Percentiles rank a stretch among this genome's conserved stretches.
phyloP scores from a whole-genome alignment of 2,113 vertebrate species.

The Sorex fumeus region DNA sequence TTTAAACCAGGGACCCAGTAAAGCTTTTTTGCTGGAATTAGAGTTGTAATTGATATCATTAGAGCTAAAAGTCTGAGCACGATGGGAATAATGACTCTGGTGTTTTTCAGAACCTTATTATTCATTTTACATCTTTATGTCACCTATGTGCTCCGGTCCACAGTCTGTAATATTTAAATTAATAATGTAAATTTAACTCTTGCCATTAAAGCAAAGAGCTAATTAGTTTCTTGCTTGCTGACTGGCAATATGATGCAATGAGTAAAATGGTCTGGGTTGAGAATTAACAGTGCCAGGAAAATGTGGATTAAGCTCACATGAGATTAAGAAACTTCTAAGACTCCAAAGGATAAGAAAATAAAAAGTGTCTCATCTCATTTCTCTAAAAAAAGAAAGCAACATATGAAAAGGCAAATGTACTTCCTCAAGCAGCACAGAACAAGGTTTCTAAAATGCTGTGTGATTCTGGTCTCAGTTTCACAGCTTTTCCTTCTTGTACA shows the following conservation, averaged over 20 bases:
- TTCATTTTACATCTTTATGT: conserved; percentile 84
- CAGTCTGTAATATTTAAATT: conserved; percentile 87
- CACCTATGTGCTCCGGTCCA: conserved; percentile 83
- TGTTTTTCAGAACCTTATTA: conserved; percentile 78
- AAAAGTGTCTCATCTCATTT: conserved; percentile 59
- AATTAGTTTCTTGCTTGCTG: conserved; percentile 87
- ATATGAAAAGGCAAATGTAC: conserved; percentile 59
- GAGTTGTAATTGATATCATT: conserved; percentile 85
- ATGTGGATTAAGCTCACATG: conserved; percentile 67
- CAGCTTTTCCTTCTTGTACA: background rate
- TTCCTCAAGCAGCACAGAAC: conserved; percentile 55
- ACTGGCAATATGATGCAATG: conserved; percentile 78
- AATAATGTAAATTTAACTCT: conserved; percentile 87
- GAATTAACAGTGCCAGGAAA: conserved; percentile 78
- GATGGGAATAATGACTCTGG: conserved; percentile 73
- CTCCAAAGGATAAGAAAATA: conserved; percentile 62
- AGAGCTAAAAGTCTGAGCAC: conserved; percentile 79
- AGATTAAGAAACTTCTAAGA: conserved; percentile 77
- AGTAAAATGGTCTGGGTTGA: conserved; percentile 75
- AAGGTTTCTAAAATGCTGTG: conserved; percentile 59
- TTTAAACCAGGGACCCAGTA: conserved; percentile 67
- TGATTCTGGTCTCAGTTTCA: conserved; percentile 49
- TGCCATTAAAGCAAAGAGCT: conserved; percentile 88
- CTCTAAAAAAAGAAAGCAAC: conserved; percentile 54
- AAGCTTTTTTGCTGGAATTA: conserved; percentile 56